These are phyloP conservation scores for Aplocera efformata DNA, from an alignment of 2,888 invertebrate genomes.

Conservation along the genomic window DNA sequence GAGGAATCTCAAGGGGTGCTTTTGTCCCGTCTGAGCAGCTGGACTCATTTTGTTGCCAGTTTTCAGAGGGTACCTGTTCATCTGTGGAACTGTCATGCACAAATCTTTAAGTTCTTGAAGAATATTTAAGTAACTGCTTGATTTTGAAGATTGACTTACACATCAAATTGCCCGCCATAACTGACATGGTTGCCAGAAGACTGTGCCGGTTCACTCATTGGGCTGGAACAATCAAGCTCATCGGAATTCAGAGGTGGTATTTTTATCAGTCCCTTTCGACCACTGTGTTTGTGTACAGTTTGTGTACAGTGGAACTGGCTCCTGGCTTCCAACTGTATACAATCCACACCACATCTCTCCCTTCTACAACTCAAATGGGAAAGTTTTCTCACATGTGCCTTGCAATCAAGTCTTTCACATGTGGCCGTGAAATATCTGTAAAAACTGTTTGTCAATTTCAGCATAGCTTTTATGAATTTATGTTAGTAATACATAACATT, in stretches of 20 bases:
- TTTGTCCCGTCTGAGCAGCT: slow-evolving; percentile 17
- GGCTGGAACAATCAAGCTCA: slow-evolving; percentile 38
- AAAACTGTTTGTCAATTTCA: slow-evolving; percentile 73
- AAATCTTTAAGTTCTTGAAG: neutral
- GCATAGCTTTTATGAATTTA: slow-evolving; percentile 63
- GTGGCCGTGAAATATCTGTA: slow-evolving; percentile 65
- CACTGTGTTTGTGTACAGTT: slow-evolving; percentile 39
- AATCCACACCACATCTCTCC: slow-evolving; percentile 46
- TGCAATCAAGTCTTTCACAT: slow-evolving; percentile 46
- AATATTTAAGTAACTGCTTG: too few relatives aligned
- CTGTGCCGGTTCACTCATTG: slow-evolving; percentile 59
- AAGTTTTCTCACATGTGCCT: slow-evolving; percentile 49
- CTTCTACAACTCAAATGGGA: slow-evolving; percentile 48
- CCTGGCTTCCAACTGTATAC: slow-evolving; percentile 14
- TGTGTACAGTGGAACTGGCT: slow-evolving; percentile 34
- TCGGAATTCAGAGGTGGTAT: slow-evolving; percentile 42
- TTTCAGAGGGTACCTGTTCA: slow-evolving; percentile 25
- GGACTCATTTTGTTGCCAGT: slow-evolving; percentile 19
- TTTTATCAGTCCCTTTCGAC: slow-evolving; percentile 46
- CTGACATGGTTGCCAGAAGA: slow-evolving; percentile 50
- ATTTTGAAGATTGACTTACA: slow-evolving; percentile 44
- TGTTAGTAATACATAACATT: slow-evolving; percentile 45
- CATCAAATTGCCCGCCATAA: slow-evolving; percentile 55
- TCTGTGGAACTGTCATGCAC: slow-evolving; percentile 33
- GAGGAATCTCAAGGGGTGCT: slow-evolving; percentile 29